Evolutionary conservation across 1,140 invertebrate genomes (phyloP).

Genomic region (Drosophila melanica): DNA sequence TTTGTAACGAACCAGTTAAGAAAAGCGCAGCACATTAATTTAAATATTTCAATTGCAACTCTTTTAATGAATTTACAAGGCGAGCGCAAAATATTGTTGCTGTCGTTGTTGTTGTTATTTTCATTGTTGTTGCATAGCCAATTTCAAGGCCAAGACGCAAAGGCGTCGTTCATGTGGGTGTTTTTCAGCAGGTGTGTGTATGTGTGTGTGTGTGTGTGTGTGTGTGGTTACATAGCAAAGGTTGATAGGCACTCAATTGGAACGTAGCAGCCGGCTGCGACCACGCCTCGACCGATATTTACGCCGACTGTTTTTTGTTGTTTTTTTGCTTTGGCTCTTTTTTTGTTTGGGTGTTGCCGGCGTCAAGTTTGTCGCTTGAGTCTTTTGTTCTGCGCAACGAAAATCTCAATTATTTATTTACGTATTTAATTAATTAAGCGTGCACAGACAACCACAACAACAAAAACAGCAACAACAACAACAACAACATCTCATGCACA

Average conservation of each 20-base stretch:
- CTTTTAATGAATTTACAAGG: conserved; percentile 18
- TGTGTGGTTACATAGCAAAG: conserved; percentile 19
- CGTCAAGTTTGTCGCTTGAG: conserved; percentile 73
- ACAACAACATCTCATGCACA: conserved; percentile 43
- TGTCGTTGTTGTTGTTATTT: background rate
- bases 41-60: conserved; percentile 9
- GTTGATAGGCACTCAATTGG: conserved; percentile 41
- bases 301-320: conserved; percentile 17
- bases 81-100: background rate
- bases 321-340: conserved; percentile 4
- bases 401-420: conserved; percentile 43
- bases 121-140: conserved; percentile 21
- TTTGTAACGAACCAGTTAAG: too few relatives aligned
- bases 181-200: conserved; percentile 10
- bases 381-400: conserved; percentile 61
- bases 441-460: background rate
- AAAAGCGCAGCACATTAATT: background rate
- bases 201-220: background rate
- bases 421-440: conserved; percentile 57
- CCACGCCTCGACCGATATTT: conserved; percentile 18
- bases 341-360: conserved; percentile 27
- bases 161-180: conserved; percentile 39
- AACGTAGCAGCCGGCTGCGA: conserved; percentile 28
- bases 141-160: conserved; percentile 39
- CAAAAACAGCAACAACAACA: conserved; percentile 14